These are phyloP conservation scores for Caiman crocodilus DNA, from an alignment of 2,797 vertebrate genomes.

Conservation along the genomic window DNA sequence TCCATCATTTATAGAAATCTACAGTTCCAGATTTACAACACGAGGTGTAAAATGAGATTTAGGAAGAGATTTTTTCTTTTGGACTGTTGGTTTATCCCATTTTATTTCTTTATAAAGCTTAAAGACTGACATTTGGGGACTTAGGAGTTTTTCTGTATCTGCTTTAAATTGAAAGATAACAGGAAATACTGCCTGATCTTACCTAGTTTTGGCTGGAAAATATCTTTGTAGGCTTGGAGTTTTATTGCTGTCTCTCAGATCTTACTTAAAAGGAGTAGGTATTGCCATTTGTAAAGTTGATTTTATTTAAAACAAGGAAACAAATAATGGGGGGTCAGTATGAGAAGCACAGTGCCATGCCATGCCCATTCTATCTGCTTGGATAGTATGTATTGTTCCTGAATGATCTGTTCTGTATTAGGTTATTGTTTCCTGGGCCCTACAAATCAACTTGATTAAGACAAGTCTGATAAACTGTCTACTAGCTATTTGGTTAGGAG, in stretches of 20 bases:
- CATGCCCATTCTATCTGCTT: neutral
- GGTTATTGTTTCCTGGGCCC: neutral
- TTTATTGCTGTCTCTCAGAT: neutral
- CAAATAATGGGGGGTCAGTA: neutral
- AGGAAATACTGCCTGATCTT: neutral
- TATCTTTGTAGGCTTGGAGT: neutral
- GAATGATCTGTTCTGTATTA: neutral
- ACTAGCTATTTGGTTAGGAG: neutral
- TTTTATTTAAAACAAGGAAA: neutral
- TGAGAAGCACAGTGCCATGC: neutral
- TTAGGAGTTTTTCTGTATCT: neutral
- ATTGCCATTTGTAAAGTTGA: neutral
- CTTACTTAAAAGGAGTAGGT: neutral
- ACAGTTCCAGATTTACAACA: neutral
- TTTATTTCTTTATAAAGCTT: neutral
- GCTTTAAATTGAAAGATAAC: neutral
- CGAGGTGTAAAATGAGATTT: neutral
- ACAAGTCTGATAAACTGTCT: neutral
- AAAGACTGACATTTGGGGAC: neutral
- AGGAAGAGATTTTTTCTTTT: neutral
- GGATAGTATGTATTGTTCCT: neutral
- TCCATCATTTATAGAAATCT: neutral
- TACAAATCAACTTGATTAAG: neutral
- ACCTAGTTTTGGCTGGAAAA: neutral
- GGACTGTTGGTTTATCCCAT: neutral